Percentiles rank a stretch among this genome's conserved stretches.
Evolutionary conservation across 2,797 vertebrate species (phyloP).

Genomic region (Sebastes trivittatus): DNA sequence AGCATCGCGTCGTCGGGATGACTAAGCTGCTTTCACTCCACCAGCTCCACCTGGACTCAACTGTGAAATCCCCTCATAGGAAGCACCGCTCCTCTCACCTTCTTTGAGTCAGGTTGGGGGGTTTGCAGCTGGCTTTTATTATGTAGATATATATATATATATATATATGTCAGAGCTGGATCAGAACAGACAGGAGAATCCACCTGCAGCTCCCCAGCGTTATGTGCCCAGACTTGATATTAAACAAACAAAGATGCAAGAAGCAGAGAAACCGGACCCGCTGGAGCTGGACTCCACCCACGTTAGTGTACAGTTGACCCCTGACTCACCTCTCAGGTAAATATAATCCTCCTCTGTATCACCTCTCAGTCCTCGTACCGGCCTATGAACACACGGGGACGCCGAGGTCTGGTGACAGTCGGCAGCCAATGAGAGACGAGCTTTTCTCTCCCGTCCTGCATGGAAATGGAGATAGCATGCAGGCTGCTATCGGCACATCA

Average conservation of each 20-base stretch:
- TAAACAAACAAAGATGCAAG: constrained; percentile 8
- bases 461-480: constrained; percentile 49
- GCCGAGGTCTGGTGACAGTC: constrained; percentile 56
- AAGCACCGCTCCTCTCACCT: not conserved
- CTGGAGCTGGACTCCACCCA: constrained; percentile 53
- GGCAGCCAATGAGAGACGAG: constrained; percentile 64
- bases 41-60: constrained; percentile 38
- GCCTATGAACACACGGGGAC: constrained; percentile 53
- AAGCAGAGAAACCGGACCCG: constrained; percentile 53
- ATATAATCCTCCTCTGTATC: constrained; percentile 64
- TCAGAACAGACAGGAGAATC: not conserved
- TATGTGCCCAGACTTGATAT: not conserved
- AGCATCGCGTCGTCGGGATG: constrained; percentile 37
- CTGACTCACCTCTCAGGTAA: constrained; percentile 66
- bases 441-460: constrained; percentile 33
- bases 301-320: constrained; percentile 66
- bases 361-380: constrained; percentile 47
- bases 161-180: not conserved
- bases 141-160: not conserved
- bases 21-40: constrained; percentile 52
- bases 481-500: constrained; percentile 58
- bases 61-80: constrained; percentile 48
- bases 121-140: not conserved
- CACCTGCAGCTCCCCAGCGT: no score
- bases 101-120: constrained; percentile 16